phyloP scores from a whole-genome alignment of 2,113 vertebrate species.

The Gymnobelideus leadbeateri region DNA sequence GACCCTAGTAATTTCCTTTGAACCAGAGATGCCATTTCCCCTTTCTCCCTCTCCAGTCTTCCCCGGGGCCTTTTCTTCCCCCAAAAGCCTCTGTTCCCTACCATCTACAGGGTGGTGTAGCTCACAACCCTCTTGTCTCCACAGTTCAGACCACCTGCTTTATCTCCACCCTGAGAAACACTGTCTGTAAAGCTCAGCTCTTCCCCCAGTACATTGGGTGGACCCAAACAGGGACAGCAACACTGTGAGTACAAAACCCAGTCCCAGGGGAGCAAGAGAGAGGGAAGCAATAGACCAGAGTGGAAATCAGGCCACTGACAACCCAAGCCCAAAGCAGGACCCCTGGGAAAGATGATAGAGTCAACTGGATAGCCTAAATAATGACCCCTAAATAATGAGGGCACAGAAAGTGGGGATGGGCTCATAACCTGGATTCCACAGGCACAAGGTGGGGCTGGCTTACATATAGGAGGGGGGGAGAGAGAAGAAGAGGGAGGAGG shows the following conservation, averaged over 20 bases:
- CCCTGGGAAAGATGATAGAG: not conserved
- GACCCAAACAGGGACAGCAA: not conserved
- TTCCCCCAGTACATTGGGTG: not conserved
- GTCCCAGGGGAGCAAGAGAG: not conserved
- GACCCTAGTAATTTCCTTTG: not conserved
- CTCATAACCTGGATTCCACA: not conserved
- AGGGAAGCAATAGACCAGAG: not conserved
- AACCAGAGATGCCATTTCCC: not conserved
- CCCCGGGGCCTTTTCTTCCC: not conserved
- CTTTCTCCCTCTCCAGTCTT: not conserved
- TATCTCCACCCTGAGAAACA: not conserved
- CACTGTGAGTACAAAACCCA: not conserved
- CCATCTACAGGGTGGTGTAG: not conserved
- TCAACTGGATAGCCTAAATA: not conserved
- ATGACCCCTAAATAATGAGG: not conserved
- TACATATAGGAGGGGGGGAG: not conserved
- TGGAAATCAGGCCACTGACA: not conserved
- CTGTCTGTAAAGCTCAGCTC: not conserved
- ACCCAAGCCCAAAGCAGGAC: not conserved
- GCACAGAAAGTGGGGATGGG: not conserved
- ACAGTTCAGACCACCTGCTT: not conserved
- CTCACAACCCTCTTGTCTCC: slow-evolving; percentile 8
- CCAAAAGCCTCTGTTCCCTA: not conserved
- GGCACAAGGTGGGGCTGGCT: not conserved
- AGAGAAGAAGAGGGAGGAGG: no score